Conservation (phyloP, 2,113 vertebrate genomes). For the Labeo rohita region DNA sequence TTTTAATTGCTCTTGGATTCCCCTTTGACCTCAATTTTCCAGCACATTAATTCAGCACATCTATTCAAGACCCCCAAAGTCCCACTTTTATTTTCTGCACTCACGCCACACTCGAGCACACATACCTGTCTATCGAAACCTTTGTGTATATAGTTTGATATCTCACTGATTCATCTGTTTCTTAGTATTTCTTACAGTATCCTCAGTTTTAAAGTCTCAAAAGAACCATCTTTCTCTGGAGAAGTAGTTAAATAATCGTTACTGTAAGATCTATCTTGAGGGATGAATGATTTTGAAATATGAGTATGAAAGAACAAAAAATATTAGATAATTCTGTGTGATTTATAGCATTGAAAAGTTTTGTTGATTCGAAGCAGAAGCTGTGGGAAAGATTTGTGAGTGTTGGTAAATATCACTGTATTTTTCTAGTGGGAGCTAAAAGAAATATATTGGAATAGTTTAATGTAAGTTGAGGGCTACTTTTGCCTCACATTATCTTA, state of each 20-base stretch:
- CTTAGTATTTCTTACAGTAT: not conserved
- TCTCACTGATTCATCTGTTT: not conserved
- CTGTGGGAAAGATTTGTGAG: not conserved
- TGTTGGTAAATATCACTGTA: not conserved
- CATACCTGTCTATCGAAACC: not conserved
- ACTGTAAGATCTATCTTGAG: not conserved
- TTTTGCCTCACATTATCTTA: not conserved
- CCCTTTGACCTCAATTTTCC: constrained; percentile 29
- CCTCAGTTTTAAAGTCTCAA: not conserved
- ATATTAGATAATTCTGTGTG: not conserved
- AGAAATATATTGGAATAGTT: not conserved
- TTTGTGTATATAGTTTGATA: not conserved
- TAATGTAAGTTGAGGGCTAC: not conserved
- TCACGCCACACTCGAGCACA: not conserved
- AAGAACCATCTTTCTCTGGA: not conserved
- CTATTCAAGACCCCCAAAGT: constrained; percentile 1
- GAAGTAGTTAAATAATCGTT: not conserved
- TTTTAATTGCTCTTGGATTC: constrained; percentile 23
- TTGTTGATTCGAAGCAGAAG: not conserved
- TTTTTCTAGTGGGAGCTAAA: not conserved
- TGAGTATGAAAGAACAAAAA: not conserved
- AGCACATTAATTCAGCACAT: constrained; percentile 34
- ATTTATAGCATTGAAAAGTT: not conserved
- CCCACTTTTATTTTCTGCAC: constrained; percentile 2
- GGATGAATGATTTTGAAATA: not conserved